These are phyloP conservation scores for Leptobrachium ailaonicum DNA, from an alignment of 2,113 vertebrate species.

Conservation along the genomic window DNA sequence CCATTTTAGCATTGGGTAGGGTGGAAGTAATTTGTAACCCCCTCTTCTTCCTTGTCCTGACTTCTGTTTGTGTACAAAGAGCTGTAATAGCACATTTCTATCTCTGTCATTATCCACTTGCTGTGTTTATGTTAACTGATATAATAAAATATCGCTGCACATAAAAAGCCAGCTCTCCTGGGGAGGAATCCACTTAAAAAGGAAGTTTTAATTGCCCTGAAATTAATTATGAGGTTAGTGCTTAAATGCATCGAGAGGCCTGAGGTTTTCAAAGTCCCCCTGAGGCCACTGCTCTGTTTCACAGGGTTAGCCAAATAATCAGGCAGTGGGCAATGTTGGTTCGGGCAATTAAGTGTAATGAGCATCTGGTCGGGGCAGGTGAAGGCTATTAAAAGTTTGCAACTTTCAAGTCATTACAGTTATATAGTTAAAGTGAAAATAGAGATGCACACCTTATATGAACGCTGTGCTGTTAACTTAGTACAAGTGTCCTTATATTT, in stretches of 20 bases:
- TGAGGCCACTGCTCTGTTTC: constrained; percentile 25
- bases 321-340: constrained; percentile 17
- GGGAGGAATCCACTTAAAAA: constrained; percentile 19
- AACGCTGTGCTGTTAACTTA: too few relatives aligned
- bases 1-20: too few relatives aligned
- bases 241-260: constrained; percentile 30
- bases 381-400: constrained; percentile 37
- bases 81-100: constrained; percentile 19
- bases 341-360: constrained; percentile 43
- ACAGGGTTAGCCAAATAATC: constrained; percentile 26
- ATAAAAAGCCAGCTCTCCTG: constrained; percentile 17
- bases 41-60: too few relatives aligned
- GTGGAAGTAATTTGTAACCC: too few relatives aligned
- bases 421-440: neutral
- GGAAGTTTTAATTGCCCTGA: constrained; percentile 43
- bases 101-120: constrained; percentile 27
- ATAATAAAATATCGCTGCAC: constrained; percentile 28
- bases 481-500: too few relatives aligned
- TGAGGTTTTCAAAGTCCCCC: constrained; percentile 22
- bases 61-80: neutral
- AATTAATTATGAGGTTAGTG: constrained; percentile 41
- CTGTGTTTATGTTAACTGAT: constrained; percentile 34
- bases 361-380: constrained; percentile 33
- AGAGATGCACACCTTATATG: neutral
- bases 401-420: constrained; percentile 1